A percentile compares a stretch with the other conserved stretches of the same genome.
phyloP scores from a whole-genome alignment of 2,888 invertebrate species.

The Palloptera scutellata region DNA sequence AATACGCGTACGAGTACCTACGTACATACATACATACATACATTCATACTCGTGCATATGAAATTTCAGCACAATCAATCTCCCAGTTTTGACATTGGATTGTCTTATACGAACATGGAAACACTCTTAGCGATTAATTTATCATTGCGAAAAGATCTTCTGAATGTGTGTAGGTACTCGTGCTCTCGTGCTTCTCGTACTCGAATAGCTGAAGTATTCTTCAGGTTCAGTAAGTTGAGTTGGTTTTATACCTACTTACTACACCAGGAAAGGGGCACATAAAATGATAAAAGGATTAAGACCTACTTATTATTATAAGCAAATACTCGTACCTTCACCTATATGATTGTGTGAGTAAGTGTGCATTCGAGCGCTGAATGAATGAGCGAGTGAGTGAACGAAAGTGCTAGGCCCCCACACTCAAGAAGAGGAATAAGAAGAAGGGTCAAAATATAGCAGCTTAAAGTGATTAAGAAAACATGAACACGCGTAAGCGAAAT shows the following conservation, averaged over 20 bases:
- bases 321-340: background rate
- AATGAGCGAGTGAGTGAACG: constrained; percentile 20
- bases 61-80: constrained; percentile 56
- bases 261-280: constrained; percentile 37
- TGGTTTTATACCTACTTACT: background rate
- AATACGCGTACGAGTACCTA: background rate
- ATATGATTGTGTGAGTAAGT: background rate
- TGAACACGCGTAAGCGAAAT: constrained; percentile 49
- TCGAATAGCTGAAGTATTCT: background rate
- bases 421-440: background rate
- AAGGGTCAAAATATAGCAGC: constrained; percentile 47
- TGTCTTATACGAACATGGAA: constrained; percentile 61
- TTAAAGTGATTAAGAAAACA: constrained; percentile 46
- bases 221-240: constrained; percentile 6
- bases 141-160: constrained; percentile 61
- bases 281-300: constrained; percentile 57
- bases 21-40: background rate
- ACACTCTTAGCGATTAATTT: constrained; percentile 63
- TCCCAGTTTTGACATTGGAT: constrained; percentile 58
- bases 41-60: constrained; percentile 8
- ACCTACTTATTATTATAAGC: constrained; percentile 40
- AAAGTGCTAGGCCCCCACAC: background rate
- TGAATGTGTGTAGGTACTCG: background rate
- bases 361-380: constrained; percentile 14
- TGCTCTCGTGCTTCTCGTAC: no score